Evolutionary conservation across 2,888 invertebrate genomes (phyloP).

Genomic region (Pelosia muscerda): DNA sequence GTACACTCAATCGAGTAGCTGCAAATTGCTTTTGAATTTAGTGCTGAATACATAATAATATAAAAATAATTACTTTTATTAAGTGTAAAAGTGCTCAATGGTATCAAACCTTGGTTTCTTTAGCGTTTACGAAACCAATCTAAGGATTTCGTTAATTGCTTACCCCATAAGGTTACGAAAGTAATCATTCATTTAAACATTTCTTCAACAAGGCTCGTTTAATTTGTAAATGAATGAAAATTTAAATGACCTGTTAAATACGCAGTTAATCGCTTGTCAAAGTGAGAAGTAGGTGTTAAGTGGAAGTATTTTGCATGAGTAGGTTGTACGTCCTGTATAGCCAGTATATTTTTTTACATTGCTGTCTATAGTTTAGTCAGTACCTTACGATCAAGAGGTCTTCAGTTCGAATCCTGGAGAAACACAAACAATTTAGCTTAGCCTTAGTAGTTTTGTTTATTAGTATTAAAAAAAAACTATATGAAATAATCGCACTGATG

Average conservation of each 20-base stretch:
- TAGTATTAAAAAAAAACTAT: too few relatives aligned
- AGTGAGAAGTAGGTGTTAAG: constrained; percentile 26
- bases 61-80: constrained; percentile 4
- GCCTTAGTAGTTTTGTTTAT: too few relatives aligned
- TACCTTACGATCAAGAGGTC: too few relatives aligned
- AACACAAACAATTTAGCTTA: too few relatives aligned
- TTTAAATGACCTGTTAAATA: constrained; percentile 36
- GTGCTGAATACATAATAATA: not conserved
- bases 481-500: too few relatives aligned
- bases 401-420: too few relatives aligned
- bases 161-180: constrained; percentile 34
- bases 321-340: not conserved
- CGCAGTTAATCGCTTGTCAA: constrained; percentile 68
- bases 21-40: not conserved
- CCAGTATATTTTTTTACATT: not conserved
- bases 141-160: constrained; percentile 43
- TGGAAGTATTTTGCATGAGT: not conserved
- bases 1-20: not conserved
- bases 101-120: not conserved
- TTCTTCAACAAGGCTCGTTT: constrained; percentile 49
- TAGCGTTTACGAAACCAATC: constrained; percentile 13
- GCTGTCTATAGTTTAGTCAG: too few relatives aligned
- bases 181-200: constrained; percentile 51
- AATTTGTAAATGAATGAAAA: constrained; percentile 45
- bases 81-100: not conserved